Conservation (phyloP, 2,113 vertebrate genomes). For the Vidua macroura region DNA sequence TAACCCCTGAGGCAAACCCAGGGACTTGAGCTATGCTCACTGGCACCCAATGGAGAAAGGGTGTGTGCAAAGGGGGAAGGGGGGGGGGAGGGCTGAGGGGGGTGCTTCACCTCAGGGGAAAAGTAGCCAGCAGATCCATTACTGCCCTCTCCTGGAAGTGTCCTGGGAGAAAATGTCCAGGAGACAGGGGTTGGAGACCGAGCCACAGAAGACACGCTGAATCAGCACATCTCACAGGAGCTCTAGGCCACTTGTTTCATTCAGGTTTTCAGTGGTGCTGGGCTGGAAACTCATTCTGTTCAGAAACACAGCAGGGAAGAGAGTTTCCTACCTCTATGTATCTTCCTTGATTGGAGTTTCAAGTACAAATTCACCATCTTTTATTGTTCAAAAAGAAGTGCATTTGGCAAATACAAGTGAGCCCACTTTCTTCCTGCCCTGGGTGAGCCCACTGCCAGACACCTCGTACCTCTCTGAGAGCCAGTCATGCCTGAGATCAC, state of each 20-base stretch:
- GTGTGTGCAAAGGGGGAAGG: not conserved
- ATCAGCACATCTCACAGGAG: not conserved
- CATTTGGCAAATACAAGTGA: not conserved
- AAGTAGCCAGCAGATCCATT: constrained; percentile 42
- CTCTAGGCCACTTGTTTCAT: not conserved
- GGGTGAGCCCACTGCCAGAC: not conserved
- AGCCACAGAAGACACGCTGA: not conserved
- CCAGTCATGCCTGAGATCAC: not conserved
- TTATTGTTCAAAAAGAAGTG: not conserved
- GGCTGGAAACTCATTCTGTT: not conserved
- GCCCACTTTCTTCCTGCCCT: not conserved
- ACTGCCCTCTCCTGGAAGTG: constrained; percentile 69
- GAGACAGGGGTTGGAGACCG: not conserved
- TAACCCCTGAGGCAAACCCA: constrained; percentile 26
- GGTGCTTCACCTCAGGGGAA: not conserved
- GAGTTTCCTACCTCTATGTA: not conserved
- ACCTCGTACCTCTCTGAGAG: not conserved
- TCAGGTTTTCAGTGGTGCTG: not conserved
- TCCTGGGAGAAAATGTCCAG: not conserved
- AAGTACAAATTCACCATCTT: not conserved
- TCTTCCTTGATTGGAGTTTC: not conserved
- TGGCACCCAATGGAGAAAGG: not conserved
- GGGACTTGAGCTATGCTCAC: not conserved
- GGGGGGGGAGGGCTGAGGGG: fast-evolving
- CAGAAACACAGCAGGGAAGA: not conserved